Evolutionary conservation across 2,113 vertebrate species (phyloP).

Genomic region (Hypocryptadius cinnamomeus): DNA sequence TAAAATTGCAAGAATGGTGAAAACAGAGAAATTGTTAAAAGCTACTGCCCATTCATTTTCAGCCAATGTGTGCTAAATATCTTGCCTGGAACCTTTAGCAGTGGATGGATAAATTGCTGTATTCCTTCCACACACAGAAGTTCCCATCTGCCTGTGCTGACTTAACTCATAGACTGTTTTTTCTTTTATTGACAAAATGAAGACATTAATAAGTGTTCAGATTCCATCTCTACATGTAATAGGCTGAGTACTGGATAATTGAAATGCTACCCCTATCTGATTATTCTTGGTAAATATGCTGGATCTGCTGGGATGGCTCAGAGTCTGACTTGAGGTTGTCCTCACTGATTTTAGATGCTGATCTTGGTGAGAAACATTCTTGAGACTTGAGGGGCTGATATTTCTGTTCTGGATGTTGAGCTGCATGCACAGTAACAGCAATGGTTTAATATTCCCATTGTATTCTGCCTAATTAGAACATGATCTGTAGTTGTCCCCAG

Average conservation of each 20-base stretch:
- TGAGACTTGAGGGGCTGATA: background rate
- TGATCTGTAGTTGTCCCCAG: background rate
- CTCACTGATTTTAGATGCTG: background rate
- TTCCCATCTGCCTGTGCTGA: background rate
- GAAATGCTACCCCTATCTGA: background rate
- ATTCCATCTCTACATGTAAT: background rate
- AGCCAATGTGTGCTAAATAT: background rate
- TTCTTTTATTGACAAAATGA: background rate
- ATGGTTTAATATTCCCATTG: background rate
- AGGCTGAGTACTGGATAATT: background rate
- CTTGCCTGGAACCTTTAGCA: background rate
- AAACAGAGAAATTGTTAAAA: background rate
- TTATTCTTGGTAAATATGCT: background rate
- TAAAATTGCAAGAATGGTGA: background rate
- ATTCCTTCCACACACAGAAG: background rate
- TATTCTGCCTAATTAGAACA: background rate
- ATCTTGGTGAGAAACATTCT: background rate
- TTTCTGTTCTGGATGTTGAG: background rate
- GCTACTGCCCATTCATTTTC: background rate
- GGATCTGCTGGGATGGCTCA: background rate
- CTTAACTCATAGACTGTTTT: background rate
- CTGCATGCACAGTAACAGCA: background rate
- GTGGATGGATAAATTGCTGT: background rate
- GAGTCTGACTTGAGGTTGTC: background rate
- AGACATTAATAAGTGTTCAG: background rate